These are phyloP conservation scores for Planococcus citri DNA, from an alignment of 1,140 invertebrate genomes.

Conservation along the genomic window DNA sequence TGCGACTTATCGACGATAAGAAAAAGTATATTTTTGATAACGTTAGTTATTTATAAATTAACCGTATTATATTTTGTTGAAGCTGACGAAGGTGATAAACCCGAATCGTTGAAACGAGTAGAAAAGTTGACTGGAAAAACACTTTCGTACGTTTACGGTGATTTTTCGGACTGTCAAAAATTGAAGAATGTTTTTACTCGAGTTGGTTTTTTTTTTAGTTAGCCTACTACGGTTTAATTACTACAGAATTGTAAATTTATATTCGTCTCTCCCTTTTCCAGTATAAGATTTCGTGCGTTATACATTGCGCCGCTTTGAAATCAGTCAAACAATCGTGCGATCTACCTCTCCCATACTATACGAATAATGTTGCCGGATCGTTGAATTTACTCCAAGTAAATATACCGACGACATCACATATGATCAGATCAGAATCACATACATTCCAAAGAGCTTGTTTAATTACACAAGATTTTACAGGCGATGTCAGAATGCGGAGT, in stretches of 20 bases:
- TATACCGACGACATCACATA: too few species aligned
- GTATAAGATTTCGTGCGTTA: slow-evolving; percentile 79
- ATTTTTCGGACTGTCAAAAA: not conserved
- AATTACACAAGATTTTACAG: slow-evolving; percentile 40
- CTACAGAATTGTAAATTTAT: too few species aligned
- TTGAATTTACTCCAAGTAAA: slow-evolving; percentile 80
- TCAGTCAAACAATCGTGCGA: slow-evolving; percentile 92
- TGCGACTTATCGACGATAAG: too few species aligned
- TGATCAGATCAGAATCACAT: too few species aligned
- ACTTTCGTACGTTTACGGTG: not conserved
- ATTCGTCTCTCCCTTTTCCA: slow-evolving; percentile 42
- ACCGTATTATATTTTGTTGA: too few species aligned
- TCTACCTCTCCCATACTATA: slow-evolving; percentile 78
- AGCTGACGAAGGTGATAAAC: slow-evolving; percentile 37
- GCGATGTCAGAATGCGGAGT: slow-evolving; percentile 63
- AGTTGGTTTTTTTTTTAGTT: too few species aligned
- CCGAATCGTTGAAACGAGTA: slow-evolving; percentile 62
- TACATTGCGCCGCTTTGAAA: slow-evolving; percentile 97
- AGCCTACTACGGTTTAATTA: too few species aligned
- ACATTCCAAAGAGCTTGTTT: too few species aligned
- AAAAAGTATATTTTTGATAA: too few species aligned
- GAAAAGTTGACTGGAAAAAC: slow-evolving; percentile 52
- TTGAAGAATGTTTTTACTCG: not conserved
- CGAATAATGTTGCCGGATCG: slow-evolving; percentile 85
- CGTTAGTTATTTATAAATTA: too few species aligned